phyloP scores from a whole-genome alignment of 2,797 vertebrate species.

The Pygocentrus nattereri region DNA sequence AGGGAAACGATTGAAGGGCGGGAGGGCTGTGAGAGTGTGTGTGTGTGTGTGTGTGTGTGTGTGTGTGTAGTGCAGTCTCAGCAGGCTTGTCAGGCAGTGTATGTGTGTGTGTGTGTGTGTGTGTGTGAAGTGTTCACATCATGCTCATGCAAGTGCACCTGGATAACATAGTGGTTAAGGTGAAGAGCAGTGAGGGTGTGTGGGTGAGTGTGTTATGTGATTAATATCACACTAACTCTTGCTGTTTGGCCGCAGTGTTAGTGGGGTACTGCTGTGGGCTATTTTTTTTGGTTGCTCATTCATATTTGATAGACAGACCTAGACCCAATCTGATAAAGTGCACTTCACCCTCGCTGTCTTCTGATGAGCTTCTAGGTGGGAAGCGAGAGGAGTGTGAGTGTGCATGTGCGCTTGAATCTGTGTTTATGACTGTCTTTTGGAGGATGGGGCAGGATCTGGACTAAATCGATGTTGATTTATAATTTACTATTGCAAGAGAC shows the following conservation, averaged over 20 bases:
- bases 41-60: slow-evolving; percentile 39
- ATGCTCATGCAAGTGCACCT: slow-evolving; percentile 49
- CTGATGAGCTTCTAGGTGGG: slow-evolving; percentile 86
- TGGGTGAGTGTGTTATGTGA: slow-evolving; percentile 41
- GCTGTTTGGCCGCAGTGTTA: slow-evolving; percentile 9
- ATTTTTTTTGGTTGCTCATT: slow-evolving; percentile 79
- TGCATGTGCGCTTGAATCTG: slow-evolving; percentile 8
- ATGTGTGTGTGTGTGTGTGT: slow-evolving; percentile 39
- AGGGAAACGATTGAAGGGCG: slow-evolving; percentile 53
- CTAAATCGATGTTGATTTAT: slow-evolving; percentile 98
- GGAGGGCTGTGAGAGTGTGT: slow-evolving; percentile 28
- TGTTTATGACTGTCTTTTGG: slow-evolving; percentile 55
- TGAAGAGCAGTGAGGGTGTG: slow-evolving; percentile 49
- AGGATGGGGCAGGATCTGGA: slow-evolving; percentile 79
- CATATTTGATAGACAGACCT: slow-evolving; percentile 89
- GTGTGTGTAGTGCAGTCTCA: slow-evolving; percentile 58
- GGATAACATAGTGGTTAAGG: slow-evolving; percentile 43
- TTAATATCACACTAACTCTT: slow-evolving; percentile 49
- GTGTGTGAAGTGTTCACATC: slow-evolving; percentile 29
- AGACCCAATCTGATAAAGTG: slow-evolving; percentile 91
- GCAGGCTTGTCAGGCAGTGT: slow-evolving; percentile 53
- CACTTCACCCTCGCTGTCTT: slow-evolving; percentile 89
- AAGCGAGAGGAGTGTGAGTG: slow-evolving; percentile 40
- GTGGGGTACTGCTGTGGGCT: neutral
- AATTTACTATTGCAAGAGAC: slow-evolving; percentile 98